A percentile compares a stretch with the other conserved stretches of the same genome.
Conservation (phyloP, 2,113 vertebrate species). For the Phylloscopus whistleri region DNA sequence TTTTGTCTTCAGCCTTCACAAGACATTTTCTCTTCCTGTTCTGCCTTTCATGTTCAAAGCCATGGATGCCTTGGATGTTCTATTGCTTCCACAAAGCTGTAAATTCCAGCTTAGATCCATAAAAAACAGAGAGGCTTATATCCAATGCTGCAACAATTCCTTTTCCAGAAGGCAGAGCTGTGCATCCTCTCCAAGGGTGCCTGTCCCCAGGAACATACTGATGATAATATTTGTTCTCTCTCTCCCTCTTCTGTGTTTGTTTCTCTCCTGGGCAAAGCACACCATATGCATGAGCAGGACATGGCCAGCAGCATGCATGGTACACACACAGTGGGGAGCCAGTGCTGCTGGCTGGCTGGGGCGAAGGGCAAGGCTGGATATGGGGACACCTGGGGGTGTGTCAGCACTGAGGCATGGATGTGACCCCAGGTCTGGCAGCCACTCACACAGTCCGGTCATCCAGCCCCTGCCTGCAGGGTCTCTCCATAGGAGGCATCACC, state of each 20-base stretch:
- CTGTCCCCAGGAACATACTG: neutral
- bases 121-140: neutral
- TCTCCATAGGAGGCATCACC: neutral
- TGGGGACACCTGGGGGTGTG: neutral
- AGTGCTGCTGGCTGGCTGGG: neutral
- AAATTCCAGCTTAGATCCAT: neutral
- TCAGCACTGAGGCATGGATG: neutral
- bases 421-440: neutral
- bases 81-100: neutral
- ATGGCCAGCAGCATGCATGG: accelerated
- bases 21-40: neutral
- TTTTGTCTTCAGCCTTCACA: neutral
- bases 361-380: neutral
- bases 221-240: too few species aligned
- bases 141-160: neutral
- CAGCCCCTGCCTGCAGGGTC: neutral
- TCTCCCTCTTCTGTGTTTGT: too few species aligned
- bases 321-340: neutral
- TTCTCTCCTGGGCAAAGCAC: too few species aligned
- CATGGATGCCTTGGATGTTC: neutral
- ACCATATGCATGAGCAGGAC: neutral
- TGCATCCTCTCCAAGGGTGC: neutral
- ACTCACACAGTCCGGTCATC: neutral
- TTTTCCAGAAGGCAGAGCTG: neutral
- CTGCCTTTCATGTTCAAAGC: neutral